Conservation (phyloP, 1,140 invertebrate species). For the Neelides sp. region DNA sequence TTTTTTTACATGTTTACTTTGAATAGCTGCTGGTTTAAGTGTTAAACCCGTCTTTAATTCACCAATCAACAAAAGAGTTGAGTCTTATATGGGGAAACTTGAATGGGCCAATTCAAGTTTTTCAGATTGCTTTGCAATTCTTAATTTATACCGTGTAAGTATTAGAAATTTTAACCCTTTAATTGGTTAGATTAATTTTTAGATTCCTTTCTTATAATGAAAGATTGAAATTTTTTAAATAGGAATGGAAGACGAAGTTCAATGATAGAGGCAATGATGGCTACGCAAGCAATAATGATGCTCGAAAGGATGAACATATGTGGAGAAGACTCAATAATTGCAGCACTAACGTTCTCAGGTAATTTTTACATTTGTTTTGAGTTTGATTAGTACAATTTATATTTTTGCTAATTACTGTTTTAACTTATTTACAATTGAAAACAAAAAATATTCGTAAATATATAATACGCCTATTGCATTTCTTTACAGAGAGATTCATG, state of each 20-base stretch:
- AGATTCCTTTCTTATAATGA: background rate
- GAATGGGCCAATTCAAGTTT: slow-evolving; percentile 65
- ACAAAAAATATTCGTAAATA: no score
- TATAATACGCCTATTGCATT: no score
- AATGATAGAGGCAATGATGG: background rate
- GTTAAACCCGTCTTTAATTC: slow-evolving; percentile 66
- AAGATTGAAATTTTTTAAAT: background rate
- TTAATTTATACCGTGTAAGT: slow-evolving; percentile 62
- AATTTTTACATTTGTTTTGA: no score
- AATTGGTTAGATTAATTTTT: background rate
- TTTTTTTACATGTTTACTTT: background rate
- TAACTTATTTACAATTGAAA: background rate
- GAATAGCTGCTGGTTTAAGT: slow-evolving; percentile 58
- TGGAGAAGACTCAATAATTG: no score
- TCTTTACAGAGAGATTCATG: slow-evolving; percentile 22
- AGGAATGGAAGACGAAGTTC: background rate
- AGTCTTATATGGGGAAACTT: slow-evolving; percentile 62
- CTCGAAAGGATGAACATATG: no score
- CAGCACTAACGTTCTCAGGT: no score
- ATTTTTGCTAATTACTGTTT: no score
- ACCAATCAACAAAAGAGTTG: slow-evolving; percentile 54
- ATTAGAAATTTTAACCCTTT: slow-evolving; percentile 4
- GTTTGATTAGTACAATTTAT: no score
- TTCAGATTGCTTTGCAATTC: slow-evolving; percentile 70
- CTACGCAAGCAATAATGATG: no score